Percentiles rank a stretch among this genome's conserved stretches.
These are phyloP conservation scores for Xanthia togata DNA, from an alignment of 2,888 invertebrate species.

Conservation along the genomic window DNA sequence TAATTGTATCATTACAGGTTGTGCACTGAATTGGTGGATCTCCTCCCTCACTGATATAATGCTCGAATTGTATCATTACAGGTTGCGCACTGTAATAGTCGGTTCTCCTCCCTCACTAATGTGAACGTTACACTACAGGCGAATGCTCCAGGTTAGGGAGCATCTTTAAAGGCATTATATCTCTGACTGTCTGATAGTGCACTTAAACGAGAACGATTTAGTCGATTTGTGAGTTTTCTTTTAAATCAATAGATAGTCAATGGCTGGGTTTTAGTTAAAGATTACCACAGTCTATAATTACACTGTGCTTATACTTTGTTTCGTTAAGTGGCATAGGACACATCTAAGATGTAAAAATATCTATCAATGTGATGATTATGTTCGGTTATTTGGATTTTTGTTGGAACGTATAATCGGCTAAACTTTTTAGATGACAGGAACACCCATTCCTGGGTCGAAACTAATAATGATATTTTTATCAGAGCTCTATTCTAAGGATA, in stretches of 20 bases:
- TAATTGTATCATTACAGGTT: too few species aligned
- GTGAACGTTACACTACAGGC: too few species aligned
- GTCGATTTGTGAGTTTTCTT: background rate
- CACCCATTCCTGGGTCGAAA: background rate
- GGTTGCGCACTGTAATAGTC: too few species aligned
- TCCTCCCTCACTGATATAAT: too few species aligned
- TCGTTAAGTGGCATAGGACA: background rate
- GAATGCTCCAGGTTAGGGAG: too few species aligned
- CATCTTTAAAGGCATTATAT: background rate
- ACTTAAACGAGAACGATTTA: background rate
- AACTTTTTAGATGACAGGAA: background rate
- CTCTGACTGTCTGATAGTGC: background rate
- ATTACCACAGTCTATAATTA: too few species aligned
- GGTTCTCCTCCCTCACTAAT: too few species aligned
- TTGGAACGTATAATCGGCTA: background rate
- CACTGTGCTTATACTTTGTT: too few species aligned
- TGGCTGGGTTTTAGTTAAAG: background rate
- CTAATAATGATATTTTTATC: background rate
- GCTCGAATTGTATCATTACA: too few species aligned
- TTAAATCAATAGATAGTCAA: background rate
- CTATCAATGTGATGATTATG: background rate
- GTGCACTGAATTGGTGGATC: too few species aligned
- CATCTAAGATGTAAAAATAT: background rate
- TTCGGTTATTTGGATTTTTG: background rate
- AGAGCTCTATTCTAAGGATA: background rate